Evolutionary conservation across 2,888 invertebrate species (phyloP), one percentile per base, ranked within the genome.

Genomic region (Galerucella calmariensis): DNA sequence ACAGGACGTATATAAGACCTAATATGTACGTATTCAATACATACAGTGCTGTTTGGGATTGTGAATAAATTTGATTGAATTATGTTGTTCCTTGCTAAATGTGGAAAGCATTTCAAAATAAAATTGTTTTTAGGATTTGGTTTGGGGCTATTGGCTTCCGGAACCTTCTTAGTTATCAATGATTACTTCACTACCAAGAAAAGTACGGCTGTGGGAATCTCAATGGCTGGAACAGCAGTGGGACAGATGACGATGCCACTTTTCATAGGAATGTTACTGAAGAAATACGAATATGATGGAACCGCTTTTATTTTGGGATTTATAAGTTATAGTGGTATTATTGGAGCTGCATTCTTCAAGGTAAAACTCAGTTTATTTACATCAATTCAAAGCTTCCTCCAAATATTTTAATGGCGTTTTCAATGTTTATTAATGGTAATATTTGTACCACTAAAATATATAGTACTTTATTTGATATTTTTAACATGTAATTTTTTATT

Each of bases 201-300:
- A 80, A 92, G 92, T 75, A 90, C 92, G 58, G 94, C 94, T n/a
- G 93, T 94, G 71, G 94, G 94, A 2, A 88, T 94, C 46, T 92
- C 94, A 0, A 90, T 94, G 88, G 93, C 93, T 41, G 94, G 94
- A 72, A 93, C 94, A 77, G 93, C 94, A 75, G 86, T 94, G 41
- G 94, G 94, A 3, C 93, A 94, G 85, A 92, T 93, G 85, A 84
- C 93, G 75, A 92, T 94, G 90, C 94, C 94, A 3, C 93, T 92
- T 82, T 88, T 93, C 79, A 92, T 94, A 73, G 89, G 91, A 65
- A 89, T 90, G 82, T 89, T 94, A 66, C 85, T 94, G 77, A 90
- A 91, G 78, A 88, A 90, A 79, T 93, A 91, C 85, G 92, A 92
- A 66, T 94, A 91, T 84, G 89, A 88, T 79, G 90, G 90, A 51